Evolutionary conservation across 1,140 invertebrate species (phyloP), one percentile per base, ranked within the genome.

Genomic region (Cyrtorhinus lividipennis): DNA sequence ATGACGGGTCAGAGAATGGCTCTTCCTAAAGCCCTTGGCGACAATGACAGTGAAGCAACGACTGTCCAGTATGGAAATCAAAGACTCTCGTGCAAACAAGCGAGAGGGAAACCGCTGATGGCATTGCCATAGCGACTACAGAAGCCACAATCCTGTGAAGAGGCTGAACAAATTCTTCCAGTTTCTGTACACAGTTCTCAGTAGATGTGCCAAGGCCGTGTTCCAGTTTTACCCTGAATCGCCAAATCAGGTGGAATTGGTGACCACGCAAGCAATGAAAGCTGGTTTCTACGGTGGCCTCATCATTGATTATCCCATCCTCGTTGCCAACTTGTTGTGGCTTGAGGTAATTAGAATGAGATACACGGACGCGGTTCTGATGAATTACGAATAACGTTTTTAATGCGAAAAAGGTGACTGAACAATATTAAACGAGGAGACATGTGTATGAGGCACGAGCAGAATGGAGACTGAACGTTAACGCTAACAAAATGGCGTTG

Each of bases 291-390:
- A 87, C 73, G 95, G 94, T 30, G 92, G 92, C 59, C 77, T 86
- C 13, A 88, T 99, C 1, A 84, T 99, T 0, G 97, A 99, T 77
- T 99, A 83, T n/a, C n/a, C n/a, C n/a, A n/a, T n/a, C n/a, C n/a
- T n/a, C n/a, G n/a, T n/a, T n/a, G n/a, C n/a, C n/a, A n/a, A n/a
- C n/a, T n/a, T n/a, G n/a, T n/a, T n/a, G n/a, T n/a, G n/a, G n/a
- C n/a, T n/a, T n/a, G n/a, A n/a, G n/a, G n/a, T n/a, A n/a, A n/a
- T n/a, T n/a, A n/a, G n/a, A n/a, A n/a, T n/a, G n/a, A n/a, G n/a
- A n/a, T n/a, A n/a, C n/a, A n/a, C n/a, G n/a, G n/a, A n/a, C n/a
- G n/a, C n/a, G n/a, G n/a, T n/a, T n/a, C n/a, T n/a, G n/a, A n/a
- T n/a, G n/a, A n/a, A n/a, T n/a, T n/a, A n/a, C n/a, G n/a, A n/a